Base-by-base conservation (phyloP, 2,888 invertebrate genomes). In the Thysanoteuthis rhombus region DNA sequence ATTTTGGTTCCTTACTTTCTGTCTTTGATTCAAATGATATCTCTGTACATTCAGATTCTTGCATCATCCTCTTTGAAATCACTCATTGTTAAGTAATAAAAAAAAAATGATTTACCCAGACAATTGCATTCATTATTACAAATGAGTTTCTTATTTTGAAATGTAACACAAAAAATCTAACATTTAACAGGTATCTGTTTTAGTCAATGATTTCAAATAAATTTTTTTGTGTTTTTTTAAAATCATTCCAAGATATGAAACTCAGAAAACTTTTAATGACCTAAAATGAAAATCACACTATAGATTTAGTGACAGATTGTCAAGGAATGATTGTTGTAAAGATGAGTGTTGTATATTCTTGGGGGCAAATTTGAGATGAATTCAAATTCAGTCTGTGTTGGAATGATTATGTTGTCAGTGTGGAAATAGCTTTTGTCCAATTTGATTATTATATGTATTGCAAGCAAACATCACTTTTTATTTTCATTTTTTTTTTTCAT, bases 371-470 rank as follows among this genome's bases (percentile, higher is more conserved):
- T 52, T 6, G n/a, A n/a, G n/a, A n/a, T 10, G n/a, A 75, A n/a
- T 75, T 75, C 32, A 75, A n/a, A 75, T 75, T 75, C 75, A 75
- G 75, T 75, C 75, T 32, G 5, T 75, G 75, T 75, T 75, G 75
- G 75, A 75, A 75, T 75, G 75, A 75, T 75, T 75, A 75, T 75
- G 75, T 75, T 75, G 75, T 75, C 75, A 75, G n/a, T 75, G 75
- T 75, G 32, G 75, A 75, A 75, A 75, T 75, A 75, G 32, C 75
- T 75, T 75, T 75, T 75, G n/a, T 75, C 8, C 75, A 75, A 32
- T 75, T 32, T 75, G 75, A 75, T 75, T 58, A 58, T 28, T 75
- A 75, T n/a, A 75, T 75, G 75, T 32, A 75, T n/a, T 75, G 75
- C 75, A n/a, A 75, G n/a, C 75, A 75, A 75, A 75, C 75, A 75